phyloP scores from a whole-genome alignment of 2,113 vertebrate species.

The Carassius auratus region DNA sequence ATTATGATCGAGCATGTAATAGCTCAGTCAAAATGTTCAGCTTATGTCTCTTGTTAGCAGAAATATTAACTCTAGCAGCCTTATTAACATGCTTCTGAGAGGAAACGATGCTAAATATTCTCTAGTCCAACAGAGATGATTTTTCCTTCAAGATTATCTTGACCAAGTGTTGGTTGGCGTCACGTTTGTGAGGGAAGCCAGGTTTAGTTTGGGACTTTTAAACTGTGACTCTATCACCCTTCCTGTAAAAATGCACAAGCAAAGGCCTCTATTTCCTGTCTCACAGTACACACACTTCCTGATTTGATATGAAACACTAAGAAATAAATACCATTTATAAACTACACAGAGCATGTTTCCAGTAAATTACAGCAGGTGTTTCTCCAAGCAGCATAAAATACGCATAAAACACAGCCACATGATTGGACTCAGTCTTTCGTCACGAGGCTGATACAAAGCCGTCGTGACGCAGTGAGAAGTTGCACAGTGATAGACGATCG shows the following conservation, averaged over 20 bases:
- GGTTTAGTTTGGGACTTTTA: not conserved
- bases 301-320: slow-evolving; percentile 57
- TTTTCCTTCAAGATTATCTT: not conserved
- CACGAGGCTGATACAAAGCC: not conserved
- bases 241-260: slow-evolving; percentile 34
- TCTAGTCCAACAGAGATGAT: not conserved
- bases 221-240: slow-evolving; percentile 24
- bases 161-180: not conserved
- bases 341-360: slow-evolving; percentile 53
- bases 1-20: not conserved
- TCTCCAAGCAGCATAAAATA: slow-evolving; percentile 46
- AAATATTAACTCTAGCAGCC: not conserved
- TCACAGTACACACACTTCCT: slow-evolving; percentile 37
- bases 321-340: slow-evolving; percentile 71
- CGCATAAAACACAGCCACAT: slow-evolving; percentile 60
- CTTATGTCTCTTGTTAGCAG: not conserved
- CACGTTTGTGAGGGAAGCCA: slow-evolving; percentile 13
- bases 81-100: not conserved
- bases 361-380: slow-evolving; percentile 55
- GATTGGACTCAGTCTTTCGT: not conserved
- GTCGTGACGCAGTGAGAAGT: slow-evolving; percentile 3
- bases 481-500: slow-evolving; percentile 8
- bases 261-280: slow-evolving; percentile 42
- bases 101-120: not conserved
- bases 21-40: not conserved